These are phyloP conservation scores for Lasioglossum marginatum DNA, from an alignment of 2,888 invertebrate species.

Conservation along the genomic window DNA sequence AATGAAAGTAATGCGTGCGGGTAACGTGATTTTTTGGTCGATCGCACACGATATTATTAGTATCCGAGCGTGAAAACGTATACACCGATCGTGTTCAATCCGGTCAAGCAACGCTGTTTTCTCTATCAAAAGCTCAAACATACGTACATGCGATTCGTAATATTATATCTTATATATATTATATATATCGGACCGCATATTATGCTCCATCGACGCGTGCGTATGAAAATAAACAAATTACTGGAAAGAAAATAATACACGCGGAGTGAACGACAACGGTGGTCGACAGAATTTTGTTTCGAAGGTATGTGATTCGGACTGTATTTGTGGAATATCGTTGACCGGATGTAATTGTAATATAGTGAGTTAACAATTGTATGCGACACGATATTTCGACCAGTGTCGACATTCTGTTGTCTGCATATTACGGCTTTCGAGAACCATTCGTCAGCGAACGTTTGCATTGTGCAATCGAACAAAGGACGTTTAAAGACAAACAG, in stretches of 20 bases:
- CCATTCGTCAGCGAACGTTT: neutral
- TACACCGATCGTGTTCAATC: conserved; percentile 7
- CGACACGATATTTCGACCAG: neutral
- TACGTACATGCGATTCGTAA: conserved; percentile 37
- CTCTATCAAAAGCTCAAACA: conserved; percentile 12
- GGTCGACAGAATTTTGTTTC: conserved; percentile 4
- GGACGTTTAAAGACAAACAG: neutral
- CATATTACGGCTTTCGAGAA: neutral
- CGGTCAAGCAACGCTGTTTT: neutral
- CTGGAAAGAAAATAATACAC: conserved; percentile 12
- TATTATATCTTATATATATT: too few species aligned
- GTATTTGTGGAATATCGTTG: neutral
- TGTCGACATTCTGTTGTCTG: neutral
- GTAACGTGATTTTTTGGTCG: conserved; percentile 18
- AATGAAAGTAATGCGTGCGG: conserved; percentile 15
- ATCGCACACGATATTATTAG: conserved; percentile 12
- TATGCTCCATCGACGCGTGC: conserved; percentile 14
- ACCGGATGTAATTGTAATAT: neutral
- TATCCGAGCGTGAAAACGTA: conserved; percentile 21
- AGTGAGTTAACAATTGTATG: neutral
- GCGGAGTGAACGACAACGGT: neutral
- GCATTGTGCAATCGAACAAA: neutral
- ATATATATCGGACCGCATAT: conserved; percentile 10
- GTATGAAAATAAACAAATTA: conserved; percentile 15
- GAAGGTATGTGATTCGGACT: neutral